Evolutionary conservation across 2,888 invertebrate species (phyloP), one percentile per base, ranked within the genome.

Genomic region (Macrophya annulata): DNA sequence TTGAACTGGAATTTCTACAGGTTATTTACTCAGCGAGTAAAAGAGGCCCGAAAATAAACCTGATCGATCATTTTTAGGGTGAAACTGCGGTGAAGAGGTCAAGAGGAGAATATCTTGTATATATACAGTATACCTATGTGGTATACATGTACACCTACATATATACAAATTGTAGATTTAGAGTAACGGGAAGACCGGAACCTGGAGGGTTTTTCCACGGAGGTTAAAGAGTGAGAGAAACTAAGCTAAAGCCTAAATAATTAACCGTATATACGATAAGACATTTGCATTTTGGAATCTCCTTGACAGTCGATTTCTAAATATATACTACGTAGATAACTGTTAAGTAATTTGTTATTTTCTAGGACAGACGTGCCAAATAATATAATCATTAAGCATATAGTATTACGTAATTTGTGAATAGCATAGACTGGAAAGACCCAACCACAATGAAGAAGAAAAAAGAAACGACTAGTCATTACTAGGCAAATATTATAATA

Each of bases 401-500:
- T 62, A 25, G 25, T 74, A 45, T 74, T 74, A 45, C 74, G 45
- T 74, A 25, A 74, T 17, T 74, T 21, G 74, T 45, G 74, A 45
- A 21, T 10, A 15, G 45, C 17, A n/a, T 21, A n/a, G 21, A 45
- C 21, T 21, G 74, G 74, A 74, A 74, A 74, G 21, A 21, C 74
- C 74, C 74, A 25, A 74, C 74, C 74, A 15, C 74, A 74, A 74
- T 31, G 68, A 31, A 15, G 25, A 68, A 74, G 74, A 12, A 0
- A 45, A 25, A 74, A n/a, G 21, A 21, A 21, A 45, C 10, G 4
- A 45, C 74, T 4, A 74, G 45, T 74, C 74, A 43, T 74, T n/a
- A 5, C 8, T 40, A 40, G 25, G n/a, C 9, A 71, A 71, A 71
- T 31, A n/a, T n/a, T 71, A 40, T 37, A 15, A 65, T 17, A 68